Percentiles rank a stretch among this genome's conserved stretches.
Evolutionary conservation across 1,140 invertebrate species (phyloP).

Genomic region (Helicoverpa zea): DNA sequence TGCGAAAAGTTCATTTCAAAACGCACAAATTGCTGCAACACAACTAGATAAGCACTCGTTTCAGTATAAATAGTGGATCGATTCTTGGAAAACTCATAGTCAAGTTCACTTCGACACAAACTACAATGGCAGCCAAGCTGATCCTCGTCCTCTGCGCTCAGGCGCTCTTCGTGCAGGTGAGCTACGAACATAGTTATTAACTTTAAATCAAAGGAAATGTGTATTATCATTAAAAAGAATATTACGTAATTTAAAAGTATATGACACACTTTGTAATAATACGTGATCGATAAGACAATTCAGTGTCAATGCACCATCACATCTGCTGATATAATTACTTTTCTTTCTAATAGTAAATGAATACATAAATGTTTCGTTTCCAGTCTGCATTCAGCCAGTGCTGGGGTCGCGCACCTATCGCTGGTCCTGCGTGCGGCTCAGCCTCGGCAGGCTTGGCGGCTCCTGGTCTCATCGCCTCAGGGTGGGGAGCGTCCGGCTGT

Average conservation of each 20-base stretch:
- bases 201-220: no score
- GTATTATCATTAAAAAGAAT: no score
- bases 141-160: conserved; percentile 60
- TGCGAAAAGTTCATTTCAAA: conserved; percentile 18
- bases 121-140: conserved; percentile 59
- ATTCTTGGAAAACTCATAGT: conserved; percentile 14
- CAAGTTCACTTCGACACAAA: conserved; percentile 21
- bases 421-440: no score
- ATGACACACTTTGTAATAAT: background rate
- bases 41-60: conserved; percentile 26
- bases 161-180: conserved; percentile 63
- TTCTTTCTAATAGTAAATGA: no score
- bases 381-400: conserved; percentile 24
- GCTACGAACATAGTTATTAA: no score
- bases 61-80: conserved; percentile 12
- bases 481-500: background rate
- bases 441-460: no score
- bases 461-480: background rate
- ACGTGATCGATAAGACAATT: background rate
- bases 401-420: background rate
- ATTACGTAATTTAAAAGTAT: background rate
- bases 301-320: no score
- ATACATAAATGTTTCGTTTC: no score
- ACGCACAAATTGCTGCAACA: background rate
- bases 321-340: no score